Conservation (phyloP, 35 echinoderm and acorn worm species). For the Patiria miniata region DNA sequence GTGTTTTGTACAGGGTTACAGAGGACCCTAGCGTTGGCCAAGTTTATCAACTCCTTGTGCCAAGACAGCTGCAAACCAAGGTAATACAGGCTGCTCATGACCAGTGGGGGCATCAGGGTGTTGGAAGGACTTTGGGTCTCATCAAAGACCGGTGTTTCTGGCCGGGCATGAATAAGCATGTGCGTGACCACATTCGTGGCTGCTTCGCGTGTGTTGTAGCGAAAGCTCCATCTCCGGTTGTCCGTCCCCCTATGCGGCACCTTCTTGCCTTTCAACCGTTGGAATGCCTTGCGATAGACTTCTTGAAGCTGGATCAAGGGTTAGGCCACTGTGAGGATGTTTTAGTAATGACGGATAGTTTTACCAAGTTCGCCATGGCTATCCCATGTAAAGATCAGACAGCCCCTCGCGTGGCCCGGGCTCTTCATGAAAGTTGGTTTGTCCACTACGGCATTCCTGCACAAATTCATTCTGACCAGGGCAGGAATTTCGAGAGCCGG, state of each 20-base stretch:
- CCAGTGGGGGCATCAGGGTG: not conserved
- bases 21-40: not conserved
- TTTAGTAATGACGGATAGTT: constrained; percentile 68
- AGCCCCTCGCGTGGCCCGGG: constrained; percentile 51
- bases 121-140: not conserved
- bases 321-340: constrained; percentile 55
- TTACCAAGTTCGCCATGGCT: constrained; percentile 20
- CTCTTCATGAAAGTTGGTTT: constrained; percentile 66
- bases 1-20: not conserved
- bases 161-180: constrained; percentile 50
- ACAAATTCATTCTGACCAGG: constrained; percentile 59
- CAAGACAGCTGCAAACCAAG: not conserved
- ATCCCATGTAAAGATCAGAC: constrained; percentile 52
- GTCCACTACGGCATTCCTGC: constrained; percentile 62
- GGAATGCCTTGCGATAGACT: constrained; percentile 28
- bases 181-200: constrained; percentile 14
- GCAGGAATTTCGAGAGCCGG: constrained; percentile 49
- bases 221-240: constrained; percentile 35
- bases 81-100: not conserved
- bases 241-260: constrained; percentile 36
- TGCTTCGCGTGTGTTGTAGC: constrained; percentile 48
- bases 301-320: constrained; percentile 46
- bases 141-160: constrained; percentile 41
- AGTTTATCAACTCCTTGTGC: not conserved
- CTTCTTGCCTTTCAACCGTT: too few relatives aligned